Conservation (phyloP, 2,797 vertebrate species). For the Cephalopachus bancanus region DNA sequence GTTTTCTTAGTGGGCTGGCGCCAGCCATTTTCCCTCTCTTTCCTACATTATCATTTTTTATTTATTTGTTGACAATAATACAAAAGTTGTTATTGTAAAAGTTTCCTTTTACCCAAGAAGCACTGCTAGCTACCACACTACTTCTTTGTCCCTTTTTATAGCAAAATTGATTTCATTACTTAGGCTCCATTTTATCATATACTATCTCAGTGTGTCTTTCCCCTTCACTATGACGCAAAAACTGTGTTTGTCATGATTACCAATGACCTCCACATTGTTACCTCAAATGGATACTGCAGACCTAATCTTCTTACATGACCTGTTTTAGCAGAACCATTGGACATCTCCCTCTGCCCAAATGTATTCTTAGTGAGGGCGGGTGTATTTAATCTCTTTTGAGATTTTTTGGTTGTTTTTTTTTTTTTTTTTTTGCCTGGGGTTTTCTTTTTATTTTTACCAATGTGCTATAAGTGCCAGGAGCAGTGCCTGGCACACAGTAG, state of each 20-base stretch:
- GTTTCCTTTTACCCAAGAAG: not conserved
- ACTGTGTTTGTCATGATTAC: not conserved
- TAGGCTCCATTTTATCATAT: not conserved
- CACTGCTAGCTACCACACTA: not conserved
- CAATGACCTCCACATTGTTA: not conserved
- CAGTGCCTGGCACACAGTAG: not conserved
- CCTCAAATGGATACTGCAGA: too few species aligned
- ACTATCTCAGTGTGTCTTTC: not conserved
- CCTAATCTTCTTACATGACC: not conserved
- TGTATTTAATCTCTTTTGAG: not conserved
- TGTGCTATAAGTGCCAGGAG: not conserved
- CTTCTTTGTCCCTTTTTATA: not conserved
- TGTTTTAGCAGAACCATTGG: not conserved
- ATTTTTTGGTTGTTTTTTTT: not conserved
- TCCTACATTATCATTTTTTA: not conserved
- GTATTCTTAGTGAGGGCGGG: not conserved
- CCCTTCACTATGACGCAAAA: not conserved
- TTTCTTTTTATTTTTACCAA: not conserved
- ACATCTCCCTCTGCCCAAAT: not conserved
- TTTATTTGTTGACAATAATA: not conserved
- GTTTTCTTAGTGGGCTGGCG: not conserved
- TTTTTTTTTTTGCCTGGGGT: not conserved
- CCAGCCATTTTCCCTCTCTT: not conserved
- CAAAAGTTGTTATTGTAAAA: not conserved
- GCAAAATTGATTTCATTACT: not conserved